A percentile compares a stretch with the other conserved stretches of the same genome.
phyloP scores from a whole-genome alignment of 2,888 invertebrate genomes.

The Osmoderma eremita region DNA sequence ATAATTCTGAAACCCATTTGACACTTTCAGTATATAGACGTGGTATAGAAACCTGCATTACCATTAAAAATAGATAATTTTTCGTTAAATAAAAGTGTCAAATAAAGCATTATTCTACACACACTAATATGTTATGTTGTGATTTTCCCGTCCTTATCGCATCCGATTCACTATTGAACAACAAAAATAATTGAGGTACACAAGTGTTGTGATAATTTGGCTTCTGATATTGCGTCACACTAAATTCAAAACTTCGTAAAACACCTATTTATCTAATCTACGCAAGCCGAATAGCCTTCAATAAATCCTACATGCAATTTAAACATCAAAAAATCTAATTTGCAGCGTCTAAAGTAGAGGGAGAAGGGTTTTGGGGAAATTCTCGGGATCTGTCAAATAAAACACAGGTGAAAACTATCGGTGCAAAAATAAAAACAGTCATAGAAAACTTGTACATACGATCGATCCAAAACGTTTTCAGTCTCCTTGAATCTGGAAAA shows the following conservation, averaged over 20 bases:
- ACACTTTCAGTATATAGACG: too few relatives aligned
- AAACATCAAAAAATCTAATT: slow-evolving; percentile 32
- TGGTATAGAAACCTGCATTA: too few relatives aligned
- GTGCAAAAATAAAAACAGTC: slow-evolving; percentile 57
- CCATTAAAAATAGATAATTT: too few relatives aligned
- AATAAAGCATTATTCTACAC: too few relatives aligned
- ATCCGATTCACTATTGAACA: neutral
- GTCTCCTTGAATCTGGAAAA: slow-evolving; percentile 88
- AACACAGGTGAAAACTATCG: slow-evolving; percentile 3
- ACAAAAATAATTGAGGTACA: slow-evolving; percentile 6
- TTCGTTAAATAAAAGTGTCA: too few relatives aligned
- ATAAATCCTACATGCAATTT: slow-evolving; percentile 26
- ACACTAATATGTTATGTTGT: too few relatives aligned
- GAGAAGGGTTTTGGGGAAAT: neutral
- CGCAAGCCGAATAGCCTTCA: slow-evolving; percentile 31
- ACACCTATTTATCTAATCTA: slow-evolving; percentile 27
- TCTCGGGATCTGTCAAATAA: slow-evolving; percentile 2
- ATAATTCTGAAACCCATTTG: too few relatives aligned
- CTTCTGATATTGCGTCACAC: slow-evolving; percentile 12
- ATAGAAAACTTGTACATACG: slow-evolving; percentile 76
- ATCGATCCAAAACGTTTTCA: slow-evolving; percentile 84
- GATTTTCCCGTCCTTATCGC: neutral
- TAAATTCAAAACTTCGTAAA: slow-evolving; percentile 8
- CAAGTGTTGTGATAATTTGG: slow-evolving; percentile 1
- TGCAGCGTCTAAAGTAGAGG: neutral